Base-by-base conservation (phyloP, 2,797 vertebrate species). In the Pygocentrus nattereri region DNA sequence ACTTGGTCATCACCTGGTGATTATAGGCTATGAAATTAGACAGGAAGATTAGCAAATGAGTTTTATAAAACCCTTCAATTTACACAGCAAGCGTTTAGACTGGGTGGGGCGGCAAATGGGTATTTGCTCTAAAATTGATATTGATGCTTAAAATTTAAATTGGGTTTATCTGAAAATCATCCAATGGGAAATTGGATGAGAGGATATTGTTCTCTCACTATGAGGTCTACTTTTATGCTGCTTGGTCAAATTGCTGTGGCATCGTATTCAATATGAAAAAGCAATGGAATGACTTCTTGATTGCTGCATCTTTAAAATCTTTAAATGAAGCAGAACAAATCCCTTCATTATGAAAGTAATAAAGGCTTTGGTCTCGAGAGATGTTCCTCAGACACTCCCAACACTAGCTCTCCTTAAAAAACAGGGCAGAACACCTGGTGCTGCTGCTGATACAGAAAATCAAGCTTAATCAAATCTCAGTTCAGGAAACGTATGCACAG, bases 1-100 rank as follows among this genome's bases (percentile, higher is more conserved):
- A 78, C 75, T n/a, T 78, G 16, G 61, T 68, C 58, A 78, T 81
- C 76, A 81, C 30, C 30, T 67, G 50, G 74, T 68, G 23, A 83
- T 86, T 81, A 78, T 44, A 11, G 27, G 5, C 71, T 65, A 68
- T 58, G 23, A 58, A 50, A 58, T 72, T 25, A 69, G 23, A 44
- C n/a, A 54, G 30, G 1, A 71, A 34, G 44, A 50, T n/a, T 41
- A 41, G 21, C 41, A n/a, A 38, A 16, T 30, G 16, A 34, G 31
- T 61, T 76, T 69, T 25, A 25, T 49, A 41, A 68, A 73, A 31
- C 5, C 25, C 13, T 44, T 68, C 38, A 31, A 31, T 80, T 74
- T 44, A 27, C 41, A 16, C 50, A 21, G 34, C 23, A 80, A 67
- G 10, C 10, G 10, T 67, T 31, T 4, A 56, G 38, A 34, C 62